Evolutionary conservation across 1,140 invertebrate genomes (phyloP), one percentile per base, ranked within the genome.

Genomic region (Caenorhabditis inopinata): DNA sequence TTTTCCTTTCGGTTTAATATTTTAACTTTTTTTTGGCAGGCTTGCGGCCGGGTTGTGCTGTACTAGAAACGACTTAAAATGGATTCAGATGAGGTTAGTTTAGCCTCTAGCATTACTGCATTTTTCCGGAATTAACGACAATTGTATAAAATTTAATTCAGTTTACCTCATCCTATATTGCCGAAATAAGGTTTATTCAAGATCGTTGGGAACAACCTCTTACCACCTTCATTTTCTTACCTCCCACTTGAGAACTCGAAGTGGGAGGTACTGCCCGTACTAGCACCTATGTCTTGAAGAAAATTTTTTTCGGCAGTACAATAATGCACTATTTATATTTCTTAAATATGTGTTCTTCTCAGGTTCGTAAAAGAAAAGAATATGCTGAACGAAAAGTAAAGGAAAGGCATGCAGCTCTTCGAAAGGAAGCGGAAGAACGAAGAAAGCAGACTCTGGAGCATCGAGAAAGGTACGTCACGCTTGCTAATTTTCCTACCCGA

Each of bases 401-500:
- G 14, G 85, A 83, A 16, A 78, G 86, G 45, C 53, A 81, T 18
- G 81, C 84, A 21, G 77, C 78, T 11, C 51, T 85, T 11, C 45
- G 25, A 46, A 46, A 81, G 11, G 82, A 82, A 21, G 62, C 45
- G 0, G 68, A 82, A 53, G 51, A 85, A 27, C 82, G 85, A 62
- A 35, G 27, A 32, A 74, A 51, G 12, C 75, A 49, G 5, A 29
- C 47, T 2, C 21, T 32, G 1, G 73, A 58, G 21, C 46, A 74
- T 49, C 32, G 68, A 14, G 38, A 51, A 51, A 35, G 79, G 73
- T 53, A 45, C 27, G 45, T 53, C 16, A 32, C 32, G 9, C 11
- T 18, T n/a, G 11, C 12, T 12, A 16, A 46, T 21, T 45, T 42
- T 18, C 23, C 18, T 46, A 12, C n/a, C 47, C 47, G 21, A 45